Base-by-base conservation (phyloP, 2,113 vertebrate genomes). In the Aspidoscelis tigris region DNA sequence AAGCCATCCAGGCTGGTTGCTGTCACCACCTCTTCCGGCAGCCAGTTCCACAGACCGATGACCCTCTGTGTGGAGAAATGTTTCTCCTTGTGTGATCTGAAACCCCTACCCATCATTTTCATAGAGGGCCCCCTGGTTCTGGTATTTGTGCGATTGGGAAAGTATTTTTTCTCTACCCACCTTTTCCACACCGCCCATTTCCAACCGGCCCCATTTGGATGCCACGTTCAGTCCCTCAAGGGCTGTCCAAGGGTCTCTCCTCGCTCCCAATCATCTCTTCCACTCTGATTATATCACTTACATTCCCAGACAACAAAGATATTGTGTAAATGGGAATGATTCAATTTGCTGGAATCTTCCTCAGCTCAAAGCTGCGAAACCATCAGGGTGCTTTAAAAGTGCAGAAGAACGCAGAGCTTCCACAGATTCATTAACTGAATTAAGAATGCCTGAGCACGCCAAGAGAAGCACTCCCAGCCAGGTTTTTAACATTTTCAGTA, bases 261-360 rank as follows among this genome's bases (percentile, higher is more conserved):
- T 39, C n/a, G 24, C 43, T 66, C 41, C 26, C 14, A 24, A n/a
- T 53, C 8, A 55, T 76, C 44, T 12, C 44, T 22, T 24, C 26
- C 50, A 44, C 44, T 33, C 16, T 50, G 78, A 69, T 69, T 80
- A n/a, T 69, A n/a, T 50, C 21, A 14, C 44, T 68, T n/a, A 4
- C 24, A 11, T 44, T 50, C n/a, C 18, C 70, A 7, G 47, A 3
- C 44, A 64, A 16, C 14, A 33, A 33, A 33, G 12, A 12, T 68
- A 16, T 1, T 75, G 44, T 14, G 39, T 7, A 21, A 10, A 6
- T 9, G 44, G 24, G 64, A 69, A 53, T 68, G 73, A 76, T 33
- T 76, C 73, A 76, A 22, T 26, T 55, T 55, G n/a, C 43, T 76
- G 82, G 44, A 83, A 76, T 26, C 73, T 41, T 68, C 64, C 53